Evolutionary conservation across 2,797 vertebrate species (phyloP).

Genomic region (Gouania willdenowi): DNA sequence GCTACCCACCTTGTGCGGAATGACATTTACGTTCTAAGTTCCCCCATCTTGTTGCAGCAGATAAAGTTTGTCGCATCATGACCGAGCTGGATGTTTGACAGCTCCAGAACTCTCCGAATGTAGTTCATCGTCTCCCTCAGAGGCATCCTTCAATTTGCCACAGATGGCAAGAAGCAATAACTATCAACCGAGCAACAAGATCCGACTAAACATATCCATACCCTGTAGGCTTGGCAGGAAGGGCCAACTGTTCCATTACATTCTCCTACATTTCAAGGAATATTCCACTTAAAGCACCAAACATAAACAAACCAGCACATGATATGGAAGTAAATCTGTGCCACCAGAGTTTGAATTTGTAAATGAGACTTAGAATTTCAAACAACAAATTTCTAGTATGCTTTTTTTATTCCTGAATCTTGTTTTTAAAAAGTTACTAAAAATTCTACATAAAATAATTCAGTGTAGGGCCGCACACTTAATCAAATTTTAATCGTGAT

Average conservation of each 20-base stretch:
- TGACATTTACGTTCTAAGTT: background rate
- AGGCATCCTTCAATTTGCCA: slow-evolving; percentile 49
- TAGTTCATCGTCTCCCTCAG: slow-evolving; percentile 46
- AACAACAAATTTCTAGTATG: no score
- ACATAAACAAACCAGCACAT: no score
- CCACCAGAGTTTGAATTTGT: no score
- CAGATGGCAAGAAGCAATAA: slow-evolving; percentile 67
- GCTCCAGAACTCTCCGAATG: slow-evolving; percentile 30
- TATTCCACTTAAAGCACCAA: no score
- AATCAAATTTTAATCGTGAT: no score
- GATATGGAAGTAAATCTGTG: no score
- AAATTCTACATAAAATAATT: no score
- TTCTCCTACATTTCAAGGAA: no score
- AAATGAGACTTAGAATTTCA: no score
- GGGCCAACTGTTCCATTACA: slow-evolving; percentile 38
- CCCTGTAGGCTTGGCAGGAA: slow-evolving; percentile 50
- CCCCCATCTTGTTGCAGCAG: background rate
- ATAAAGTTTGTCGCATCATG: slow-evolving; percentile 3
- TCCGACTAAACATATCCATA: slow-evolving; percentile 68
- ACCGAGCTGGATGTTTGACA: slow-evolving; percentile 3
- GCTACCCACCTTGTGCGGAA: background rate
- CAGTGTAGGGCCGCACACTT: no score
- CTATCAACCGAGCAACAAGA: slow-evolving; percentile 52
- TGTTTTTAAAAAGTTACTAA: no score
- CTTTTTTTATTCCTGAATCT: no score